Percentiles rank a stretch among this genome's conserved stretches.
These are phyloP conservation scores for Poeciliopsis gracilis DNA, from an alignment of 2,797 vertebrate species.

Conservation along the genomic window DNA sequence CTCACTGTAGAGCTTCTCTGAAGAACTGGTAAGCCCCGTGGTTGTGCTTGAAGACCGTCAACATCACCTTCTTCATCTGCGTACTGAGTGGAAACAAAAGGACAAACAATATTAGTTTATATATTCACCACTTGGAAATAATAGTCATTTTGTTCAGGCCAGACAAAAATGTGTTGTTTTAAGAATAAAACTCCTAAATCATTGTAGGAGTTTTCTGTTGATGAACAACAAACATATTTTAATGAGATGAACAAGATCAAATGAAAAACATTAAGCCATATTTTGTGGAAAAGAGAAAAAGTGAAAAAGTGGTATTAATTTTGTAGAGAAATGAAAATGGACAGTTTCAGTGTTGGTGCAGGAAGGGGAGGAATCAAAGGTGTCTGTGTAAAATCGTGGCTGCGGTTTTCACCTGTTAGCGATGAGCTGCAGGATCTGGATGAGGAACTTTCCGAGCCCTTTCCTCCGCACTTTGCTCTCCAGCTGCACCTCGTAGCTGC, in stretches of 20 bases:
- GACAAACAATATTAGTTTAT: background rate
- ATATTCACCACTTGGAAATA: background rate
- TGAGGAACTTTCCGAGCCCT: slow-evolving; percentile 93
- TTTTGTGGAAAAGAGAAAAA: background rate
- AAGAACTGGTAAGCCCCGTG: slow-evolving; percentile 96
- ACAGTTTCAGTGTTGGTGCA: background rate
- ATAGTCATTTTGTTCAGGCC: background rate
- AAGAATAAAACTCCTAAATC: background rate
- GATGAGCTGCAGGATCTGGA: slow-evolving; percentile 94
- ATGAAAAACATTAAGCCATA: too few species aligned
- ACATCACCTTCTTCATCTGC: slow-evolving; percentile 98
- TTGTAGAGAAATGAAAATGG: background rate
- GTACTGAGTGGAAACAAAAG: slow-evolving; percentile 80
- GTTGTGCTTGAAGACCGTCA: slow-evolving; percentile 98
- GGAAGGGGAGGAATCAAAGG: background rate
- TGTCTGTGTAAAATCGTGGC: too few species aligned
- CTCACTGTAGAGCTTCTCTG: slow-evolving; percentile 96
- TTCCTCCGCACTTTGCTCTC: slow-evolving; percentile 90
- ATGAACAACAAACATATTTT: background rate
- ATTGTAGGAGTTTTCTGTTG: too few species aligned
- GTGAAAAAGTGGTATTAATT: background rate
- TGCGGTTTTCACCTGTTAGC: slow-evolving; percentile 87
- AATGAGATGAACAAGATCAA: background rate
- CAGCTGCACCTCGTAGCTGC: slow-evolving; percentile 93
- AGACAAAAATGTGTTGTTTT: background rate